Evolutionary conservation across 2,113 vertebrate genomes (phyloP).

Genomic region (Phoenicopterus ruber): DNA sequence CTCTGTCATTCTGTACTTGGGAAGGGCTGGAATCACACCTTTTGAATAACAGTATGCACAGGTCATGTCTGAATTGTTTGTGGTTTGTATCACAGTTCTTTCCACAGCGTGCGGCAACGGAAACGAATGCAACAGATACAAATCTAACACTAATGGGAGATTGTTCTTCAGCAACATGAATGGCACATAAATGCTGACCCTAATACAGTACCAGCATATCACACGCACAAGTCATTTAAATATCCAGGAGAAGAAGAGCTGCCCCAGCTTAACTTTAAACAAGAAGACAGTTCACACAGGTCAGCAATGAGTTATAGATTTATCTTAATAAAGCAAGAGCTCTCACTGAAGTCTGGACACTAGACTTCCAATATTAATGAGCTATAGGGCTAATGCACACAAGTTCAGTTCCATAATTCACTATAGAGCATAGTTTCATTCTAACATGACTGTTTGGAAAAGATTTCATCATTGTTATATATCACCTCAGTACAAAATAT

Average conservation of each 20-base stretch:
- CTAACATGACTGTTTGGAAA: neutral
- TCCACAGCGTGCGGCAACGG: neutral
- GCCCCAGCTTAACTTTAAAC: constrained; percentile 8
- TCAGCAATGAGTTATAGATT: neutral
- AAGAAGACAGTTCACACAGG: neutral
- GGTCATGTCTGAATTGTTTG: neutral
- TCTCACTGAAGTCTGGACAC: neutral
- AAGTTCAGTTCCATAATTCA: neutral
- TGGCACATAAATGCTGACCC: neutral
- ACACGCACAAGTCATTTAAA: neutral
- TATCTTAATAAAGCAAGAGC: neutral
- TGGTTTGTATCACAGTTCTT: neutral
- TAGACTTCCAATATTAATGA: neutral
- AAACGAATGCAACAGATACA: neutral
- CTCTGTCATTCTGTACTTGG: neutral
- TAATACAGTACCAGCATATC: neutral
- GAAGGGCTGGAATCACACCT: neutral
- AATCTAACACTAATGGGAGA: neutral
- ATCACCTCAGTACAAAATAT: neutral
- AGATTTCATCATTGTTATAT: neutral
- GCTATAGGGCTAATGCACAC: neutral
- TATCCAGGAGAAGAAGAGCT: neutral
- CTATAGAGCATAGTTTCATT: neutral
- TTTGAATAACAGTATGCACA: neutral
- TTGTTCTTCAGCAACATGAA: neutral